Base-by-base conservation (phyloP, 1,140 invertebrate genomes). In the Helicoverpa zea region DNA sequence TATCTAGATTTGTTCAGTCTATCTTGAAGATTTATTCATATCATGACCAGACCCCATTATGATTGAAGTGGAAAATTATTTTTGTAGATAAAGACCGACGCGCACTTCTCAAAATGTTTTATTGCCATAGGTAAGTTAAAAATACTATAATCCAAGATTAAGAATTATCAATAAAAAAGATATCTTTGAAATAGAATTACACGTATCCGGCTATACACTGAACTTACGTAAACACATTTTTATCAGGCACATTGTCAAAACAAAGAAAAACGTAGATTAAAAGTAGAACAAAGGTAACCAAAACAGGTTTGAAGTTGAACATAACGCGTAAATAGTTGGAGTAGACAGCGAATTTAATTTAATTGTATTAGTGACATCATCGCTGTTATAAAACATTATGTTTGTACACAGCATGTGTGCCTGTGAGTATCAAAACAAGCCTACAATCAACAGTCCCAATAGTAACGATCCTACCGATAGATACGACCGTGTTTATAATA, bases 341-440 rank as follows among this genome's bases (percentile, higher is more conserved):
- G 78, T 78, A 81, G 75, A 82, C 61, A 23, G 10, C 56, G 49
- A 86, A 78, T 75, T 76, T 81, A 81, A 66, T 82, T 81, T 80
- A 79, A 84, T 47, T 80, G 58, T 76, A 81, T 68, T 79, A 59
- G 43, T 91, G 87, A 90, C 87, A 90, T 92, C 91, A 92, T 84
- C 85, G 79, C 78, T 86, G 85, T 87, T 77, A 88, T 87, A 86
- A 84, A 89, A 86, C 81, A 75, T 81, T 68, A 10, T 59, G 56
- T 73, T 75, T 52, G 59, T 54, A 59, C 47, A 59, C 49, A 43
- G 5, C 35, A 74, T 70, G 68, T 80, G 79, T 61, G 52, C 29
- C n/a, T 5, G 29, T 56, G 18, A 47, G 54, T 14, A 59, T 16
- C 79, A 80, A 80, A 80, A 80, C 59, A 80, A 80, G 35, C 56